Evolutionary conservation across 2,888 invertebrate species (phyloP), one percentile per base, ranked within the genome.

Genomic region (Cataglyphis cursor): DNA sequence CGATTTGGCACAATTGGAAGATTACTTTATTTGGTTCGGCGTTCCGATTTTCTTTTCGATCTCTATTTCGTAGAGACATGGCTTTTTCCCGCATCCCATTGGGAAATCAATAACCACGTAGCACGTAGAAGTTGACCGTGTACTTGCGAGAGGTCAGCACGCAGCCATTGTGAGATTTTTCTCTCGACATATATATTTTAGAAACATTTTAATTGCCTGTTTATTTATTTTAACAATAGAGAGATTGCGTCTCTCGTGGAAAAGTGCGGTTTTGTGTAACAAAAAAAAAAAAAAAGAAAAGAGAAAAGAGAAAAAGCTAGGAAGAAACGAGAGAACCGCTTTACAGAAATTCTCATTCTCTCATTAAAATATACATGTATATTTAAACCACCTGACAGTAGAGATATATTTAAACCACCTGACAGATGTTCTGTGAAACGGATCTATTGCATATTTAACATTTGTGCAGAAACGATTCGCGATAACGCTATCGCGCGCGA

Each of bases 61-160:
- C 57, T 15, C 24, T 59, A 28, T n/a, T 66, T 31, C 70, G 44
- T 78, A 35, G 18, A 31, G 8, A 54, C 51, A 18, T 70, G 57
- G n/a, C 41, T 44, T 44, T 57, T 80, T 59, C 59, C 24, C 12
- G 44, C 21, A 48, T 72, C 24, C 44, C 21, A 6, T 28, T 44
- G 65, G 41, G 28, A 76, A 76, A 82, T 82, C 76, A 82, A 82
- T 82, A 82, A 75, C 57, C 24, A 57, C 59, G 57, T 41, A 65
- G 44, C 12, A 31, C 74, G 38, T 82, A 12, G 76, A 66, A 66
- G 76, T 82, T 82, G 48, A 76, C 44, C 48, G 24, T 10, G 35
- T 21, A 24, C 65, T 82, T 66, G 76, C 44, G 65, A 82, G 81
- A 82, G 81, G 81, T 76, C 81, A 82, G 81, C 81, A 82, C 81